phyloP scores from a whole-genome alignment of 2,888 invertebrate species.

The Phasia obesa region DNA sequence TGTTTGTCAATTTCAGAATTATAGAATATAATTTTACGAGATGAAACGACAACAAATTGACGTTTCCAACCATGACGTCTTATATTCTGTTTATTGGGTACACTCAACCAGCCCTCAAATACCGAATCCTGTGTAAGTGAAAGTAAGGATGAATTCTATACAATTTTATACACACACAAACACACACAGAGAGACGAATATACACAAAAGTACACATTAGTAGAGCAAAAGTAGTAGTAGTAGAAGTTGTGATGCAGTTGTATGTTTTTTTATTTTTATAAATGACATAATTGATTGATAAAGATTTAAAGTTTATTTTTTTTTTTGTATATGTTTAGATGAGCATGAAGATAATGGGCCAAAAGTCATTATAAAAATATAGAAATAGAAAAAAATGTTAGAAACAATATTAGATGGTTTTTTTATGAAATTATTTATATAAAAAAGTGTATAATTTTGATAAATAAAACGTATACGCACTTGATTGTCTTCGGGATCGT shows the following conservation, averaged over 20 bases:
- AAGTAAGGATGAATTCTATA: constrained; percentile 78
- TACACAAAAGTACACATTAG: constrained; percentile 20
- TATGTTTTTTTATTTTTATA: constrained; percentile 17
- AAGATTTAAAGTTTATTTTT: constrained; percentile 11
- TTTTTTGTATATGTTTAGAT: constrained; percentile 32
- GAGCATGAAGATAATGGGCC: constrained; percentile 46
- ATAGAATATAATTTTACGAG: constrained; percentile 98
- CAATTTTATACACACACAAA: constrained; percentile 25
- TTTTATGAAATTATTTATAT: constrained; percentile 46
- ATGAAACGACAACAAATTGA: constrained; percentile 98
- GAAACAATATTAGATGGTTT: constrained; percentile 51
- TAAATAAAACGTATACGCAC: constrained; percentile 72
- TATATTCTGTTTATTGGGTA: constrained; percentile 97
- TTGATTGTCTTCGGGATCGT: constrained; percentile 89
- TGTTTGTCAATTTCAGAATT: constrained; percentile 96
- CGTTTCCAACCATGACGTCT: constrained; percentile 98
- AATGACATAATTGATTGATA: constrained; percentile 45
- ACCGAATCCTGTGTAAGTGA: constrained; percentile 85
- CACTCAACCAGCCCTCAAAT: constrained; percentile 97
- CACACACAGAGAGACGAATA: background rate
- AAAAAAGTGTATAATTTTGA: background rate
- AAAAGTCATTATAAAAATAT: constrained; percentile 54
- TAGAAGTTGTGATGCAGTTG: constrained; percentile 17
- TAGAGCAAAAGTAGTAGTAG: constrained; percentile 24
- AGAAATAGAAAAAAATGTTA: constrained; percentile 60